Conservation (phyloP, 2,113 vertebrate genomes). For the Turnix velox region DNA sequence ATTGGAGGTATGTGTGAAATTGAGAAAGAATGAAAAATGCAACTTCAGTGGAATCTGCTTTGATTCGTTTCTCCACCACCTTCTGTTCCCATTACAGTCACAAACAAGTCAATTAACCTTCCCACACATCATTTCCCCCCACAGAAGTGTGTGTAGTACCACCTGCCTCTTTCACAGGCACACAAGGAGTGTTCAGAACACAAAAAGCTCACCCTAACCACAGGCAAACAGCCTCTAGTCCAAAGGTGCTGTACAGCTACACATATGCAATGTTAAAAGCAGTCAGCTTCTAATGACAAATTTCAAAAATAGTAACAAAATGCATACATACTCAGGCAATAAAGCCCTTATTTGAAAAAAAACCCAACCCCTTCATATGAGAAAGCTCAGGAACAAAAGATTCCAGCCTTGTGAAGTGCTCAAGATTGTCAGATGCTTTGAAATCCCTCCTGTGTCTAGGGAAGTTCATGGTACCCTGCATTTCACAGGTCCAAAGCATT, state of each 20-base stretch:
- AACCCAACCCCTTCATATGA: accelerated
- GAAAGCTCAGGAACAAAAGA: not conserved
- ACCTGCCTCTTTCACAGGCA: not conserved
- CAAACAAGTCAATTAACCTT: slow-evolving; percentile 7
- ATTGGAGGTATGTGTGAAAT: not conserved
- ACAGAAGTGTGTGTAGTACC: not conserved
- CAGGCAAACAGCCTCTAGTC: not conserved
- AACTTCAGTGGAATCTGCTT: not conserved
- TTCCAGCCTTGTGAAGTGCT: not conserved
- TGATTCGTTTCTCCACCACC: not conserved
- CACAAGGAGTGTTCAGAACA: not conserved
- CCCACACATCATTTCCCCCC: not conserved
- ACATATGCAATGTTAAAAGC: not conserved
- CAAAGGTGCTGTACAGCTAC: not conserved
- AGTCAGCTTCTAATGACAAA: not conserved
- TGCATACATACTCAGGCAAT: not conserved
- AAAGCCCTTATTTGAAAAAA: not conserved
- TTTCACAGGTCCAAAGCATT: not conserved
- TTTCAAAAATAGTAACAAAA: not conserved
- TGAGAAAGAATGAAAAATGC: not conserved
- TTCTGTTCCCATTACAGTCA: not conserved
- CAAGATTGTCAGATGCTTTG: not conserved
- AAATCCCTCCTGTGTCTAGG: not conserved
- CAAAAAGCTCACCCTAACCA: not conserved
- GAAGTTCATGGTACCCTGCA: not conserved